Evolutionary conservation across 2,113 vertebrate species (phyloP).

Genomic region (Felis catus): F.catus_Fca126_mat1.0 CM031412.1:76450501-76451000

Average conservation of each 20-base stretch:
- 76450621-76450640: not conserved
- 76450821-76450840: not conserved
- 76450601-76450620: constrained; percentile 66
- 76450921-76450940: not conserved
- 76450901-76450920: not conserved
- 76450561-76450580: constrained; percentile 47
- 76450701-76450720: not conserved
- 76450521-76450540: constrained; percentile 70
- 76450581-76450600: constrained; percentile 63
- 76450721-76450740: not conserved
- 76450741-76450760: no score
- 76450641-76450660: constrained; percentile 10
- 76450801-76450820: not conserved
- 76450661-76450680: not conserved
- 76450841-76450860: not conserved
- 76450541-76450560: constrained; percentile 76
- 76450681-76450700: not conserved
- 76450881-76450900: not conserved
- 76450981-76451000: accelerated
- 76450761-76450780: accelerated
- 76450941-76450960: not conserved
- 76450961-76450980: not conserved
- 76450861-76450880: not conserved
- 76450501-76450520: constrained; percentile 55
- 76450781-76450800: not conserved